Evolutionary conservation across 2,888 invertebrate species (phyloP).

Genomic region (Agrochola lota): DNA sequence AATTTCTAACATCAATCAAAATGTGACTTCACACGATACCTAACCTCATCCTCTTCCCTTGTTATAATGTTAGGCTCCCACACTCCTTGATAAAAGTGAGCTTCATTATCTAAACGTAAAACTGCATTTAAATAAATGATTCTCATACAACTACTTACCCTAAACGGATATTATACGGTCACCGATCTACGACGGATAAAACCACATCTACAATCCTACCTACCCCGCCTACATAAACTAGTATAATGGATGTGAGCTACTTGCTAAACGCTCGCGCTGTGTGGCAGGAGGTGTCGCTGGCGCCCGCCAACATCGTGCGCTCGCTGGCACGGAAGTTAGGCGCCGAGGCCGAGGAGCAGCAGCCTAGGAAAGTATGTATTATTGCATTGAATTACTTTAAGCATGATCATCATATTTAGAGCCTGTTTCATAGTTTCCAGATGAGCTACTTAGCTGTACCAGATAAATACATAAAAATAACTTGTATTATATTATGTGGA

Average conservation of each 20-base stretch:
- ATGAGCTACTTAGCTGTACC: background rate
- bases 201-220: background rate
- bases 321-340: slow-evolving; percentile 95
- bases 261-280: slow-evolving; percentile 66
- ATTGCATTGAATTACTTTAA: background rate
- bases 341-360: slow-evolving; percentile 91
- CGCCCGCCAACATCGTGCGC: slow-evolving; percentile 88
- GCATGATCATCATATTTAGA: background rate
- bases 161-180: background rate
- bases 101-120: background rate
- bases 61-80: background rate
- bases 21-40: background rate
- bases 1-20: background rate
- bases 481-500: background rate
- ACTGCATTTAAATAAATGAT: background rate
- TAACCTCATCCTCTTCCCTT: background rate
- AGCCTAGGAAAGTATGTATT: slow-evolving; percentile 91
- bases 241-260: slow-evolving; percentile 54
- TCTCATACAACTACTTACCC: background rate
- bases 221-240: background rate
- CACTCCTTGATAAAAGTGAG: background rate
- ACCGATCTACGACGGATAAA: background rate
- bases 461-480: background rate
- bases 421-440: background rate
- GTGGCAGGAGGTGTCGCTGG: slow-evolving; percentile 88